phyloP scores from a whole-genome alignment of 1,140 invertebrate genomes.

The Saccostrea glomerata region DNA sequence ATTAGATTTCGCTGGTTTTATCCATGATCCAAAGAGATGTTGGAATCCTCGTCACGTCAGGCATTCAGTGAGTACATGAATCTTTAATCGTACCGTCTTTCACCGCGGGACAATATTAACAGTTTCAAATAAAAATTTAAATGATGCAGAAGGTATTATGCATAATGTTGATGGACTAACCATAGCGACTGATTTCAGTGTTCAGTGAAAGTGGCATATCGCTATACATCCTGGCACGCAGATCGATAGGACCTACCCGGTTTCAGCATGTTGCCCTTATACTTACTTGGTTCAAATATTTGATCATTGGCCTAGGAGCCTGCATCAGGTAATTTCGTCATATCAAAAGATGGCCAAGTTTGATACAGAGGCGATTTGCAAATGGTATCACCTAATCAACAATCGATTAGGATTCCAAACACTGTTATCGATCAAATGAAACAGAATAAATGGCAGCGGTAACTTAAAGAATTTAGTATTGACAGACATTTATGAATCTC shows the following conservation, averaged over 20 bases:
- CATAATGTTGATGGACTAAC: constrained; percentile 22
- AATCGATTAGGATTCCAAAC: constrained; percentile 28
- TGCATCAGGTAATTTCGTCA: neutral
- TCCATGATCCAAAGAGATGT: neutral
- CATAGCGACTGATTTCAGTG: constrained; percentile 27
- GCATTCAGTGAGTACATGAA: neutral
- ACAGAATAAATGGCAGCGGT: neutral
- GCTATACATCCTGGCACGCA: neutral
- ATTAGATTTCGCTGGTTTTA: neutral
- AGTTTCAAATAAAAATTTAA: neutral
- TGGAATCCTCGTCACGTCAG: neutral
- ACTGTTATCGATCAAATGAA: constrained; percentile 24
- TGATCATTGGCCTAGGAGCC: neutral
- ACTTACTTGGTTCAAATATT: constrained; percentile 11
- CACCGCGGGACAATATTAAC: neutral
- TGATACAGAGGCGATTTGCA: constrained; percentile 6
- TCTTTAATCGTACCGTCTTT: neutral
- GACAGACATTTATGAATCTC: neutral
- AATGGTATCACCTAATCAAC: constrained; percentile 15
- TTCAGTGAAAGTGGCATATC: constrained; percentile 14
- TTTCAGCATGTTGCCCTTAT: neutral
- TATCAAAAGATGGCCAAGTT: neutral
- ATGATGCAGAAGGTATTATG: neutral
- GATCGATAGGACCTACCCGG: neutral
- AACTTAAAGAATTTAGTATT: constrained; percentile 22